phyloP scores from a whole-genome alignment of 2,113 vertebrate genomes.

The Caloenas nicobarica region DNA sequence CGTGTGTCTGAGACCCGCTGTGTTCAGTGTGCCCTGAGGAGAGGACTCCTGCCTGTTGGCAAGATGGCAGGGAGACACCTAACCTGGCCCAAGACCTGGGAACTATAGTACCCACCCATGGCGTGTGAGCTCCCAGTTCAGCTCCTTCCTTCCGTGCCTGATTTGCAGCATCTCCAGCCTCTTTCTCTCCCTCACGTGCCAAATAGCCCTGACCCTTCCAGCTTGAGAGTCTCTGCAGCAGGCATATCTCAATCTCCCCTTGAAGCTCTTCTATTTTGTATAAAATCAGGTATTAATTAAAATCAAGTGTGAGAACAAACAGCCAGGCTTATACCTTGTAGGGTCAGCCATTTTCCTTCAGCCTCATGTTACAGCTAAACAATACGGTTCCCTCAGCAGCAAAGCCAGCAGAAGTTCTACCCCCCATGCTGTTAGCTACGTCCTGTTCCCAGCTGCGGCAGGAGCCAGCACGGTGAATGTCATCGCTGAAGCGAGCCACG shows the following conservation, averaged over 20 bases:
- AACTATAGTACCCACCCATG: not conserved
- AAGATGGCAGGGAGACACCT: not conserved
- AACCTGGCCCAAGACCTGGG: not conserved
- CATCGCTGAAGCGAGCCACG: accelerated
- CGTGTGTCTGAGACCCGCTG: not conserved
- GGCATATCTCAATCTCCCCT: not conserved
- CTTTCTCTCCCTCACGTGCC: not conserved
- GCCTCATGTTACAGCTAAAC: not conserved
- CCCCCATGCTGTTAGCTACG: accelerated
- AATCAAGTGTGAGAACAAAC: not conserved
- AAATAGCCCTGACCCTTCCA: not conserved
- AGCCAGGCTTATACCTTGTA: not conserved
- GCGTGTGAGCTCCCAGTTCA: accelerated
- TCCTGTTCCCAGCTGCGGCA: accelerated
- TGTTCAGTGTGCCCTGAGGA: not conserved
- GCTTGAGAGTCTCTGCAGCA: not conserved
- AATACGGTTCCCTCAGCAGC: not conserved
- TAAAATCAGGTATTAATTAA: not conserved
- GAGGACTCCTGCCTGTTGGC: not conserved
- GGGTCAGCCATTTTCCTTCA: not conserved
- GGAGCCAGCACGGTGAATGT: accelerated
- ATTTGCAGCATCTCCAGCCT: not conserved
- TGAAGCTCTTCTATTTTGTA: not conserved
- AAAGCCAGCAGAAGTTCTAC: not conserved
- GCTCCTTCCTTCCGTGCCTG: not conserved